Conservation (phyloP, 2,113 vertebrate genomes). For the Notechis scutatus region DNA sequence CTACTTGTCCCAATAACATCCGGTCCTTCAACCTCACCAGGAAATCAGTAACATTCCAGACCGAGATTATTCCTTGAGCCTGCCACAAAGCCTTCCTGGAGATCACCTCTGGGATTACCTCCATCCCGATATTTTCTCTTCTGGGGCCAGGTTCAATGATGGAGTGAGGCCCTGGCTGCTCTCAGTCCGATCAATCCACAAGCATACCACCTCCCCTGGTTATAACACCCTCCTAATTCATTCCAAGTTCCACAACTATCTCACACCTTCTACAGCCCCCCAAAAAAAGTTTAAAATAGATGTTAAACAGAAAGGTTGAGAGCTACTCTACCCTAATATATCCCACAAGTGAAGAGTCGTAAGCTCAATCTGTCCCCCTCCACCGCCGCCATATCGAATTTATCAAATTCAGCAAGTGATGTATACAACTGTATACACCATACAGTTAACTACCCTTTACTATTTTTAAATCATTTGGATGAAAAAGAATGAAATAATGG, state of each 20-base stretch:
- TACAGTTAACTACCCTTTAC: not conserved
- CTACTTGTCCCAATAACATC: too few relatives aligned
- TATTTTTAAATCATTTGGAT: not conserved
- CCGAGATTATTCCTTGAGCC: too few relatives aligned
- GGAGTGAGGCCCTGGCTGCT: not conserved
- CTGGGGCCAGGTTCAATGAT: not conserved
- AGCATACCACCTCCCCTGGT: not conserved
- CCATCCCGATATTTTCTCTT: not conserved
- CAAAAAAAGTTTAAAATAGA: not conserved
- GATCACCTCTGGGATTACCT: not conserved
- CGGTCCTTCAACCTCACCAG: too few relatives aligned
- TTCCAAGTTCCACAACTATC: not conserved
- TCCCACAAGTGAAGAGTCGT: not conserved
- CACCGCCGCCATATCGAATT: not conserved
- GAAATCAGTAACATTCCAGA: too few relatives aligned
- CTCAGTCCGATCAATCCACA: not conserved
- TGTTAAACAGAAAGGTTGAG: not conserved
- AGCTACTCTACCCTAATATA: not conserved
- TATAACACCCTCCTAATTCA: not conserved
- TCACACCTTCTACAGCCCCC: not conserved
- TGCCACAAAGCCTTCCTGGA: not conserved
- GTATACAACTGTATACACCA: too few relatives aligned
- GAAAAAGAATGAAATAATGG: not conserved
- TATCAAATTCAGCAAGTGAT: not conserved
- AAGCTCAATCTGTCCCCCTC: not conserved